phyloP scores from a whole-genome alignment of 1,140 invertebrate genomes.

The Drosophila ogumai region DNA sequence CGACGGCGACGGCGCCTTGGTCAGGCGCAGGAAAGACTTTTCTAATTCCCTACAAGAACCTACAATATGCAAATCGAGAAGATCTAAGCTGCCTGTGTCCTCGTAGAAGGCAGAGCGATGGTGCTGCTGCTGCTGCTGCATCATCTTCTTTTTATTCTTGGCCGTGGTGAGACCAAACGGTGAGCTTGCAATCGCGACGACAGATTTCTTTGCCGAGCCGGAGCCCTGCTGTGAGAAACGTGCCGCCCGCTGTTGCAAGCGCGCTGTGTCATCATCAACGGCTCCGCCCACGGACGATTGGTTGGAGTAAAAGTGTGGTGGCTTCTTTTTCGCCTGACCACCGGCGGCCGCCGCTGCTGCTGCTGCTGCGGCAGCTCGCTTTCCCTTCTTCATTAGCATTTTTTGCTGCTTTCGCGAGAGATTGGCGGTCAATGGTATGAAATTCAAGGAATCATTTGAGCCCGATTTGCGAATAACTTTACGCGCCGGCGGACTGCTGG shows the following conservation, averaged over 20 bases:
- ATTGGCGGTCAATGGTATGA: constrained; percentile 72
- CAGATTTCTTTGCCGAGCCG: constrained; percentile 75
- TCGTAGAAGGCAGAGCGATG: constrained; percentile 66
- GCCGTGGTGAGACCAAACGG: constrained; percentile 77
- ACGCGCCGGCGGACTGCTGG: constrained; percentile 66
- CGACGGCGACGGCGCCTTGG: constrained; percentile 96
- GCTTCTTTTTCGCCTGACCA: constrained; percentile 85
- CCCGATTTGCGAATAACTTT: constrained; percentile 70
- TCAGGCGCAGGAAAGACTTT: constrained; percentile 97
- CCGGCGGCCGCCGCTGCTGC: constrained; percentile 6
- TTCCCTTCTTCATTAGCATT: constrained; percentile 84
- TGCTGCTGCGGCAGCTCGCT: constrained; percentile 78
- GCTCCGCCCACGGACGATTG: constrained; percentile 87
- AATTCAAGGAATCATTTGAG: constrained; percentile 66
- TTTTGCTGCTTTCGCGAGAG: constrained; percentile 75
- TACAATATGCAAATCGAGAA: constrained; percentile 94
- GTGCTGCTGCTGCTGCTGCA: constrained; percentile 37
- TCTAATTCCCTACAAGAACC: constrained; percentile 97
- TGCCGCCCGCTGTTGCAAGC: constrained; percentile 93
- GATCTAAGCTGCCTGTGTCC: constrained; percentile 88
- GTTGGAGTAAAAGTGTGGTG: constrained; percentile 88
- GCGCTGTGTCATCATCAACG: constrained; percentile 89
- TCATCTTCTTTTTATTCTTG: constrained; percentile 74
- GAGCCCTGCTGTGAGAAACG: constrained; percentile 88
- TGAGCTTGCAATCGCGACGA: constrained; percentile 81